A percentile compares a stretch with the other conserved stretches of the same genome.
Evolutionary conservation across 2,113 vertebrate species (phyloP).

Genomic region (Ivindomyrus marchei): DNA sequence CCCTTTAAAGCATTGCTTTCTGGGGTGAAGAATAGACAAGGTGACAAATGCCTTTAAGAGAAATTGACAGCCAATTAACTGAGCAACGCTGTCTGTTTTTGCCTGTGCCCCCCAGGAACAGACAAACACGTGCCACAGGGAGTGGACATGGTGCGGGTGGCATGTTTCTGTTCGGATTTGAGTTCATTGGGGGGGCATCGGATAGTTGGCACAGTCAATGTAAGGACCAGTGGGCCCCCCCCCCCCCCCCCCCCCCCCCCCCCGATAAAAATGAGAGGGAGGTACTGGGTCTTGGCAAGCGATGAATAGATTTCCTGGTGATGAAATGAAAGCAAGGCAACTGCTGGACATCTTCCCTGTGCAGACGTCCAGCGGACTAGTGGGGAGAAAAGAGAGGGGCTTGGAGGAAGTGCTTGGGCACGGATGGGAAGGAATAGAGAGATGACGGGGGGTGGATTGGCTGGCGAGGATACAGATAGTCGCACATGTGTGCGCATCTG

Average conservation of each 20-base stretch:
- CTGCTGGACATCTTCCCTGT: conserved; percentile 17
- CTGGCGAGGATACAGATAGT: conserved; percentile 22
- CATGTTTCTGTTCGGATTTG: conserved; percentile 4
- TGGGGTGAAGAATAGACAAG: not conserved
- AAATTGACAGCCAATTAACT: conserved; percentile 20
- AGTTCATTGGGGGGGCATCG: conserved; percentile 23
- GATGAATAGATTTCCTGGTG: conserved; percentile 54
- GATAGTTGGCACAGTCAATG: conserved; percentile 45
- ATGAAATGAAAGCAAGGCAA: conserved; percentile 29
- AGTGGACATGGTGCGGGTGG: conserved; percentile 9
- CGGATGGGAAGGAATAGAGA: not conserved
- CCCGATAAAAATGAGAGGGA: conserved; percentile 12
- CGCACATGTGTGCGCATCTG: conserved; percentile 23
- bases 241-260: conserved; percentile 32
- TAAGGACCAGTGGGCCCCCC: conserved; percentile 37
- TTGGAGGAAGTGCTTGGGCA: conserved; percentile 23
- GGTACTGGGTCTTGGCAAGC: conserved; percentile 46
- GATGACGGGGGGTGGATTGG: conserved; percentile 1
- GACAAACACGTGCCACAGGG: conserved; percentile 9
- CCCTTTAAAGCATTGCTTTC: not conserved
- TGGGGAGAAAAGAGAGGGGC: conserved; percentile 18
- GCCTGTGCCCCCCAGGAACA: not conserved
- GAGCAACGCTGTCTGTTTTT: not conserved
- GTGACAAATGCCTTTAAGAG: conserved; percentile 22
- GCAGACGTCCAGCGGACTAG: conserved; percentile 27